These are phyloP conservation scores for Prosapia bicincta DNA, from an alignment of 2,888 invertebrate species.

Conservation along the genomic window DNA sequence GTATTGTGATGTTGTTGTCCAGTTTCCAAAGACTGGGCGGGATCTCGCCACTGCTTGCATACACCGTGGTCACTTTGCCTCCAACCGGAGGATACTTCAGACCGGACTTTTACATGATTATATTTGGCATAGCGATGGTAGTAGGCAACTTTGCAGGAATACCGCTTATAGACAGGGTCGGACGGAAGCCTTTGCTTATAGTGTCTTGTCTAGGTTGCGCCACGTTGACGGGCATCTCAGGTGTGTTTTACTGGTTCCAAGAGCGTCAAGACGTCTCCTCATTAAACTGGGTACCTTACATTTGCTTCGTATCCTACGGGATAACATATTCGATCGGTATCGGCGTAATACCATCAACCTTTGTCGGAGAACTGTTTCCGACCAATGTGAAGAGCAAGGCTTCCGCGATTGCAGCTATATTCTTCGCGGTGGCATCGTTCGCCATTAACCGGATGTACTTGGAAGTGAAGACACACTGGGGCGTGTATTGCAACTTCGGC, in stretches of 20 bases:
- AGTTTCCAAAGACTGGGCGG: constrained; percentile 55
- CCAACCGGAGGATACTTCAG: constrained; percentile 43
- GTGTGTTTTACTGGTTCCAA: constrained; percentile 34
- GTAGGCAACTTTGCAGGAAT: constrained; percentile 32
- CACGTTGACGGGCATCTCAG: constrained; percentile 25
- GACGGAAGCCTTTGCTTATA: constrained; percentile 35
- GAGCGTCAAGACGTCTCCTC: constrained; percentile 41
- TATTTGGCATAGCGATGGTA: constrained; percentile 34
- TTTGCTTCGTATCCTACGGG: constrained; percentile 56
- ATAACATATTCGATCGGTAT: constrained; percentile 57
- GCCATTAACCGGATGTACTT: constrained; percentile 33
- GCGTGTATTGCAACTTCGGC: constrained; percentile 32
- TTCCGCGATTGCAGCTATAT: constrained; percentile 34
- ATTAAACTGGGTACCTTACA: constrained; percentile 50
- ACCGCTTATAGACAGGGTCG: constrained; percentile 33
- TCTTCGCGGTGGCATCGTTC: constrained; percentile 34
- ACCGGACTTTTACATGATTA: constrained; percentile 32
- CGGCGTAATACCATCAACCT: constrained; percentile 43
- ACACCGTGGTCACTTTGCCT: constrained; percentile 59
- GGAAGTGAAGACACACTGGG: constrained; percentile 24
- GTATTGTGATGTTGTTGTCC: constrained; percentile 34
- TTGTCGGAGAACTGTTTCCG: constrained; percentile 36
- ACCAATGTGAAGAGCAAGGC: constrained; percentile 36
- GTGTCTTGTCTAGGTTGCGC: constrained; percentile 31
- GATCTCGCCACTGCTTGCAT: constrained; percentile 59